Percentiles rank a stretch among this genome's conserved stretches.
Conservation (phyloP, 2,888 invertebrate species). For the Hedya salicella region DNA sequence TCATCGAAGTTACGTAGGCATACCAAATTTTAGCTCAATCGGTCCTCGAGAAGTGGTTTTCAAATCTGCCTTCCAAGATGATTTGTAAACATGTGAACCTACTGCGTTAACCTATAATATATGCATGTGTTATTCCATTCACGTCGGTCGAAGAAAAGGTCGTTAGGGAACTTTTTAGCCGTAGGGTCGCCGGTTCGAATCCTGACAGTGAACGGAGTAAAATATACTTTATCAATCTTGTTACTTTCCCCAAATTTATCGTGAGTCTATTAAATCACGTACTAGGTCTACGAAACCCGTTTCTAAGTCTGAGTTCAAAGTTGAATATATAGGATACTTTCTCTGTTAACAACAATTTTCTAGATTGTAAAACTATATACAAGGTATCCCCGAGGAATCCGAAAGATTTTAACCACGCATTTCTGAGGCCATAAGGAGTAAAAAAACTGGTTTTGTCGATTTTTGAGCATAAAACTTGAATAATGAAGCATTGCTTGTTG, state of each 20-base stretch:
- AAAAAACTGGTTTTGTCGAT: too few species aligned
- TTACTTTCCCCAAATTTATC: slow-evolving; percentile 16
- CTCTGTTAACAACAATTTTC: neutral
- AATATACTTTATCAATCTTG: slow-evolving; percentile 40
- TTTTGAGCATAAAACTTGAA: too few species aligned
- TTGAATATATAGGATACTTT: neutral
- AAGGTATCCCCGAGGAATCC: too few species aligned
- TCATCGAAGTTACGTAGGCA: too few species aligned
- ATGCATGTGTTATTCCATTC: slow-evolving; percentile 36
- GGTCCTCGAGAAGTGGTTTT: too few species aligned
- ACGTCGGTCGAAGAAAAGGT: slow-evolving; percentile 43
- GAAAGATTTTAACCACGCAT: too few species aligned
- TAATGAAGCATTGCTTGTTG: too few species aligned
- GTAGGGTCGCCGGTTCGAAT: slow-evolving; percentile 41
- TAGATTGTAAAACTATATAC: too few species aligned
- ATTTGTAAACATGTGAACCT: neutral
- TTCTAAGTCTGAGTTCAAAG: neutral
- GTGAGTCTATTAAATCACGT: slow-evolving; percentile 31
- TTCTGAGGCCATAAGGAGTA: too few species aligned
- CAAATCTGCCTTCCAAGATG: too few species aligned
- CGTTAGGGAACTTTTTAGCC: slow-evolving; percentile 44
- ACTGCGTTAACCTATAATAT: slow-evolving; percentile 21
- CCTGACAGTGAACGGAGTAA: slow-evolving; percentile 39
- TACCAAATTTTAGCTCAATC: too few species aligned
- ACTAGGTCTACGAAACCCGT: neutral